phyloP scores from a whole-genome alignment of 2,797 vertebrate genomes.

The Eremophila alpestris region DNA sequence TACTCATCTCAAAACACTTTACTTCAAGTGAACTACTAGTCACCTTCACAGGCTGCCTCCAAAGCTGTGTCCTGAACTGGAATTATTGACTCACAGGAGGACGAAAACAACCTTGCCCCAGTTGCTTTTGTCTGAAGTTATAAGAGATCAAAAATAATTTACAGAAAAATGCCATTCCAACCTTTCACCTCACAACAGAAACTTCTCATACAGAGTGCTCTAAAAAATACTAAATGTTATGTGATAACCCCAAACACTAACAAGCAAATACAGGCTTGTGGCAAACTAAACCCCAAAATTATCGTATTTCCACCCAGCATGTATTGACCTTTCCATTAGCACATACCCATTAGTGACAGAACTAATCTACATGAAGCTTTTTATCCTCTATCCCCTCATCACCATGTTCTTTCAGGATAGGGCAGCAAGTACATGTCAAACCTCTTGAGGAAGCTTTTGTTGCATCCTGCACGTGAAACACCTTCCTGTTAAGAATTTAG shows the following conservation, averaged over 20 bases:
- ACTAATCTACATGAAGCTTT: not conserved
- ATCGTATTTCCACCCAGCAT: fast-evolving
- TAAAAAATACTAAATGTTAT: not conserved
- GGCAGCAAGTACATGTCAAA: not conserved
- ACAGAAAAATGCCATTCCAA: not conserved
- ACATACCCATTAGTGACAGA: not conserved
- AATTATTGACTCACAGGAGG: not conserved
- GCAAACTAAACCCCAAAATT: not conserved
- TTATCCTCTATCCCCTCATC: not conserved
- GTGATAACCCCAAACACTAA: fast-evolving
- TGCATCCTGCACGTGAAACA: not conserved
- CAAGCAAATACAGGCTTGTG: not conserved
- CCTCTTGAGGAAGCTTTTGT: not conserved
- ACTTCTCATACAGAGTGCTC: not conserved
- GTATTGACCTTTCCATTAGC: not conserved
- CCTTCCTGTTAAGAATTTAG: not conserved
- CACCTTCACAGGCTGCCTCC: not conserved
- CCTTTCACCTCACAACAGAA: not conserved
- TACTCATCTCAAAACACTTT: not conserved
- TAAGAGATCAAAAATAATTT: not conserved
- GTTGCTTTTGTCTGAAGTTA: not conserved
- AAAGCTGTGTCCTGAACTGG: not conserved
- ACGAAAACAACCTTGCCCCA: not conserved
- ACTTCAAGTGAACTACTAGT: not conserved
- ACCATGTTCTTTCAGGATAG: not conserved